Evolutionary conservation across 2,113 vertebrate genomes (phyloP).

Genomic region (Leuciscus idus): DNA sequence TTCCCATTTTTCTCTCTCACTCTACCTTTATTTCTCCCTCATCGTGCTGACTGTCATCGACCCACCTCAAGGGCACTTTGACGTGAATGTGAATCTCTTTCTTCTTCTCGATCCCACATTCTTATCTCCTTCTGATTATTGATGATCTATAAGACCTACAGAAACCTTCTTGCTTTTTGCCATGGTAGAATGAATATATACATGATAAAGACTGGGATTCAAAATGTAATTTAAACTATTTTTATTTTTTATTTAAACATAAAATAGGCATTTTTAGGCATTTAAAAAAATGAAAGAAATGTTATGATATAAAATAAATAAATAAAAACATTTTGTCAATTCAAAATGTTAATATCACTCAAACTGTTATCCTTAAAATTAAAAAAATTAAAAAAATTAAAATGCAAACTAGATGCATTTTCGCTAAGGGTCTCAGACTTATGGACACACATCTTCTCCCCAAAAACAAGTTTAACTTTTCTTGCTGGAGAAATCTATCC

Average conservation of each 20-base stretch:
- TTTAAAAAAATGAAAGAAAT: no score
- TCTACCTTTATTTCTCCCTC: not conserved
- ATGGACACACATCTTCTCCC: constrained; percentile 19
- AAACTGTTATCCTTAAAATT: not conserved
- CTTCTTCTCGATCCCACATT: constrained; percentile 33
- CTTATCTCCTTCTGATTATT: constrained; percentile 61
- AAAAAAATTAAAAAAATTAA: not conserved
- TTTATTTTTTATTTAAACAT: no score
- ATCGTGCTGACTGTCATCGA: not conserved
- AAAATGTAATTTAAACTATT: not conserved
- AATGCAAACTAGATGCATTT: not conserved
- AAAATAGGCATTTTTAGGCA: not conserved
- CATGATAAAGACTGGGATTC: not conserved
- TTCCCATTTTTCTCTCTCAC: constrained; percentile 15
- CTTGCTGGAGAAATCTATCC: not conserved
- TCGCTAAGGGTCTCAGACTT: not conserved
- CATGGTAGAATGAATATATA: not conserved
- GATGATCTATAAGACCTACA: constrained; percentile 48
- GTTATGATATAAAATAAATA: no score
- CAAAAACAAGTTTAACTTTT: constrained; percentile 34
- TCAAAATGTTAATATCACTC: not conserved
- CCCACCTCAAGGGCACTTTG: constrained; percentile 60
- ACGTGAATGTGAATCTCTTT: constrained; percentile 55
- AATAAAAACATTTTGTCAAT: not conserved
- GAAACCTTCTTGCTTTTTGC: not conserved